Conservation (phyloP, 2,888 invertebrate genomes). For the Spialia ferax region DNA sequence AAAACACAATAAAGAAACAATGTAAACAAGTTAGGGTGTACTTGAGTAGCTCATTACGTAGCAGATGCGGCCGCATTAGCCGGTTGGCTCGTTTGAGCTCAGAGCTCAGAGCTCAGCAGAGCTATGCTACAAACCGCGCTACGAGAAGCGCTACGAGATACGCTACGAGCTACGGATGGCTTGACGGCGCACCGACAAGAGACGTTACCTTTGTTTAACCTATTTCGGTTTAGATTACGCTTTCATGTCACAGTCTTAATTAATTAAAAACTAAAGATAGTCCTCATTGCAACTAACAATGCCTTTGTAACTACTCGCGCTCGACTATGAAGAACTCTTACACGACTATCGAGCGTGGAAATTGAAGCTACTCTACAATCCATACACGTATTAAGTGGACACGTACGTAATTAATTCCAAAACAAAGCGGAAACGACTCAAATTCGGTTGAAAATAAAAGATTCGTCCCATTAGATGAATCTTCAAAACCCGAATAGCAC, state of each 20-base stretch:
- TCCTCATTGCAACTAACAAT: constrained; percentile 30
- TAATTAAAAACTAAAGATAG: constrained; percentile 63
- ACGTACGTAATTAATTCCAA: constrained; percentile 31
- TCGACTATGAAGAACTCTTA: constrained; percentile 42
- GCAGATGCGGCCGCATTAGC: constrained; percentile 81
- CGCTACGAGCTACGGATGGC: constrained; percentile 49
- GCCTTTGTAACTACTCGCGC: constrained; percentile 38
- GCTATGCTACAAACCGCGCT: constrained; percentile 28
- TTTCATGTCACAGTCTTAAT: constrained; percentile 72
- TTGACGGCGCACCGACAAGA: constrained; percentile 54
- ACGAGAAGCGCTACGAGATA: constrained; percentile 36
- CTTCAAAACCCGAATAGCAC: constrained; percentile 36
- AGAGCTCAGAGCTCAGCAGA: constrained; percentile 40
- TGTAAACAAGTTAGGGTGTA: constrained; percentile 86
- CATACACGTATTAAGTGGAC: constrained; percentile 34
- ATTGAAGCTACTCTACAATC: constrained; percentile 29
- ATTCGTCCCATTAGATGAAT: constrained; percentile 38
- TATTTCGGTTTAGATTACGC: constrained; percentile 83
- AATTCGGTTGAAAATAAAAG: constrained; percentile 38
- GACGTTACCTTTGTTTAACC: constrained; percentile 77
- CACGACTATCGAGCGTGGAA: constrained; percentile 44
- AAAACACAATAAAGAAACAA: constrained; percentile 87
- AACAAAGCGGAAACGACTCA: constrained; percentile 32
- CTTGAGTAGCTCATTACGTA: constrained; percentile 85
- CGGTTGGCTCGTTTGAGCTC: constrained; percentile 65